Conservation (phyloP, 1,140 invertebrate species). For the Caenorhabditis inopinata region DNA sequence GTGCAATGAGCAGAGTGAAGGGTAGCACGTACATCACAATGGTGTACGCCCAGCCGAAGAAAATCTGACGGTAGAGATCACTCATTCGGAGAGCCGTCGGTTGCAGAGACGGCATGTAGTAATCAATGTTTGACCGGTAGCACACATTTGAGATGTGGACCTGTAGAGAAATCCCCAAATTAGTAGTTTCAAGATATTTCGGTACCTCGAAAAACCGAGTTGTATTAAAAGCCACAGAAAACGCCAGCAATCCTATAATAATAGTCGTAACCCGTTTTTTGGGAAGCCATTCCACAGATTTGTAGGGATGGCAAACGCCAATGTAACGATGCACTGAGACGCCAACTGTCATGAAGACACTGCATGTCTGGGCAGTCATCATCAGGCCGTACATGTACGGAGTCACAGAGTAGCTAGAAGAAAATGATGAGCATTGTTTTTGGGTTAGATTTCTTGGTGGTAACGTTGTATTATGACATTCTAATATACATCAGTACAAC, state of each 20-base stretch:
- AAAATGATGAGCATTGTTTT: no score
- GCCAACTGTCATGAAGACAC: slow-evolving; percentile 51
- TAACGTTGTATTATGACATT: no score
- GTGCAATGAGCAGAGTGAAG: slow-evolving; percentile 48
- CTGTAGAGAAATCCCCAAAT: no score
- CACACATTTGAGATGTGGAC: slow-evolving; percentile 46
- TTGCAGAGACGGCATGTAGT: slow-evolving; percentile 43
- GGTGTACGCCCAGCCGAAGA: slow-evolving; percentile 53
- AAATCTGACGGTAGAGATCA: slow-evolving; percentile 42
- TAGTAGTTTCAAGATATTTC: no score
- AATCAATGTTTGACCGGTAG: slow-evolving; percentile 48
- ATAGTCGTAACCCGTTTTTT: slow-evolving; percentile 37
- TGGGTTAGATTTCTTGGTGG: no score
- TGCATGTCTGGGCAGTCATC: slow-evolving; percentile 50
- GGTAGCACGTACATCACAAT: slow-evolving; percentile 52
- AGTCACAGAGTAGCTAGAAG: slow-evolving; percentile 49
- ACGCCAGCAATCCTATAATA: slow-evolving; percentile 42
- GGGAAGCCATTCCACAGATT: slow-evolving; percentile 43
- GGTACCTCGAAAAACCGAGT: slow-evolving; percentile 55
- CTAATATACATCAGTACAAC: no score
- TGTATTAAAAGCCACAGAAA: slow-evolving; percentile 49
- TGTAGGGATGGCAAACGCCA: slow-evolving; percentile 52
- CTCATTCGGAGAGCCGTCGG: slow-evolving; percentile 23
- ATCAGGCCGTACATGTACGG: slow-evolving; percentile 53
- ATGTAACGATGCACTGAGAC: slow-evolving; percentile 52